A percentile compares a stretch with the other conserved stretches of the same genome.
phyloP scores from a whole-genome alignment of 2,113 vertebrate genomes.

The Craseonycteris thonglongyai region DNA sequence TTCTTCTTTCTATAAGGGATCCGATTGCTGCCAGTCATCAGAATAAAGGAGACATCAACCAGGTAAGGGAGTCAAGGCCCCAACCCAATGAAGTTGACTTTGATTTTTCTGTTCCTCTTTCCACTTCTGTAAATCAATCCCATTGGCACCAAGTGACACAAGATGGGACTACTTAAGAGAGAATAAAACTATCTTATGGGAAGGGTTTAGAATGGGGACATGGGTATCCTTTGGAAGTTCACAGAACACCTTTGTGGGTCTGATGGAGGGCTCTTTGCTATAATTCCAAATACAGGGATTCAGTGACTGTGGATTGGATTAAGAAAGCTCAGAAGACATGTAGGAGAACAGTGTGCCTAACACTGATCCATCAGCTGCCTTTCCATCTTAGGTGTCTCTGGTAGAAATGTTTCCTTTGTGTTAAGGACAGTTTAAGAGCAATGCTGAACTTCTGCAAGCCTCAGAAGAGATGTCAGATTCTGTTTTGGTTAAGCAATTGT shows the following conservation, averaged over 20 bases:
- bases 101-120: not conserved
- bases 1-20: not conserved
- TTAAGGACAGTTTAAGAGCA: not conserved
- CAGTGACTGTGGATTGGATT: not conserved
- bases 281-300: not conserved
- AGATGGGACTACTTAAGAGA: not conserved
- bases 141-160: not conserved
- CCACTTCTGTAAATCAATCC: not conserved
- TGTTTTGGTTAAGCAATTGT: not conserved
- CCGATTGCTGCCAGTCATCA: not conserved
- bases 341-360: not conserved
- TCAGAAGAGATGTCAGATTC: not conserved
- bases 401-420: not conserved
- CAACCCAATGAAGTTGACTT: not conserved
- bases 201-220: not conserved
- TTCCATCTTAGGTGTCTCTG: not conserved
- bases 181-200: not conserved
- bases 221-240: not conserved
- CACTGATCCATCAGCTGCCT: not conserved
- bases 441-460: not conserved
- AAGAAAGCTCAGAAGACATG: not conserved
- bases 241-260: not conserved
- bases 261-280: not conserved
- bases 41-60: not conserved
- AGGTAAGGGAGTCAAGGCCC: not conserved